These are phyloP conservation scores for Muraenolepis orangiensis DNA, from an alignment of 2,797 vertebrate genomes.

Conservation along the genomic window DNA sequence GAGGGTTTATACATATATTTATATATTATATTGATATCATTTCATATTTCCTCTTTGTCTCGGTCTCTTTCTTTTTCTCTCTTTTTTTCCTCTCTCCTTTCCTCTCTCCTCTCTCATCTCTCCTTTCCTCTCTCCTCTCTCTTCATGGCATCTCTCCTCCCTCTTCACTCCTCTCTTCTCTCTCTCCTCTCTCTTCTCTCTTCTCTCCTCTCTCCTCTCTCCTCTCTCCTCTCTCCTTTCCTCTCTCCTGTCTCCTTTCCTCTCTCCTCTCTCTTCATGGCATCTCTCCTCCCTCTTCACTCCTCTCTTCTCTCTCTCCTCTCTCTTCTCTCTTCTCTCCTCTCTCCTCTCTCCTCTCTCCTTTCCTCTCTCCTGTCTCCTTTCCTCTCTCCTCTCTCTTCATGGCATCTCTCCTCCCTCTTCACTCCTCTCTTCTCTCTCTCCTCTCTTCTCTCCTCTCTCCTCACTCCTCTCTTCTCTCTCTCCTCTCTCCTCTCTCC, in stretches of 20 bases:
- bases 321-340: background rate
- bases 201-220: no score
- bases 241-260: background rate
- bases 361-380: background rate
- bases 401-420: background rate
- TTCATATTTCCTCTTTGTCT: background rate
- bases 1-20: background rate
- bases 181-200: background rate
- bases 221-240: no score
- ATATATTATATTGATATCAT: no score
- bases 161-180: constrained; percentile 1
- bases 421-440: background rate
- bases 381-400: background rate
- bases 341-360: background rate
- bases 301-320: background rate
- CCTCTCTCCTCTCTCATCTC: background rate
- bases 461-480: background rate
- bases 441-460: background rate
- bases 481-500: background rate
- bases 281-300: background rate
- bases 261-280: background rate
- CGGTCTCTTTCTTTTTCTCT: no score
- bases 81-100: no score
- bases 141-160: background rate
- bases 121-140: background rate